Percentiles rank a stretch among this genome's conserved stretches.
phyloP scores from a whole-genome alignment of 2,888 invertebrate species.

The Xestia xanthographa region DNA sequence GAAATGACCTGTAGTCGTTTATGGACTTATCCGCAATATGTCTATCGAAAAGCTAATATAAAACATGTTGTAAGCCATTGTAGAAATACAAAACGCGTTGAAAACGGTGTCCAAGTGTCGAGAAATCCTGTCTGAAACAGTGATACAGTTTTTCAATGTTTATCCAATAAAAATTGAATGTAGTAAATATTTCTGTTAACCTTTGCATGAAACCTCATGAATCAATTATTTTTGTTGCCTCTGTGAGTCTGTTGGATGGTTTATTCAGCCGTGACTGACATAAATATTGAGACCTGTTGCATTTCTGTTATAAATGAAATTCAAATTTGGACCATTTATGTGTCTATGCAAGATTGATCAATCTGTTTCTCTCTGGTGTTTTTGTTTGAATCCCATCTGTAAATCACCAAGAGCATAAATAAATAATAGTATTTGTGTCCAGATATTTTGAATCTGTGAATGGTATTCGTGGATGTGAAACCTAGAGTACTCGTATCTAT shows the following conservation, averaged over 20 bases:
- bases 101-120: not conserved
- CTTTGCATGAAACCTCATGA: slow-evolving; percentile 29
- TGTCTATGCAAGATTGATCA: slow-evolving; percentile 27
- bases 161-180: slow-evolving; percentile 9
- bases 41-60: not conserved
- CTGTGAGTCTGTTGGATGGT: slow-evolving; percentile 11
- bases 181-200: slow-evolving; percentile 21
- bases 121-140: not conserved
- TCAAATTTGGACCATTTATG: slow-evolving; percentile 6
- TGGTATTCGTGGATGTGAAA: not conserved
- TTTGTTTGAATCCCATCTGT: slow-evolving; percentile 7
- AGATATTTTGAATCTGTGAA: no score
- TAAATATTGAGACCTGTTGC: slow-evolving; percentile 52
- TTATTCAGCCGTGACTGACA: slow-evolving; percentile 35
- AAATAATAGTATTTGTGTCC: not conserved
- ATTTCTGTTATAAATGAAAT: slow-evolving; percentile 40
- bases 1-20: no score
- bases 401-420: not conserved
- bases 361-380: not conserved
- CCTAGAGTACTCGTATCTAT: no score
- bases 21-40: no score
- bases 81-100: not conserved
- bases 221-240: slow-evolving; percentile 45
- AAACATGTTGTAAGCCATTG: not conserved
- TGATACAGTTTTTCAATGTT: not conserved